Evolutionary conservation across 2,888 invertebrate species (phyloP).

Genomic region (Acronicta psi): DNA sequence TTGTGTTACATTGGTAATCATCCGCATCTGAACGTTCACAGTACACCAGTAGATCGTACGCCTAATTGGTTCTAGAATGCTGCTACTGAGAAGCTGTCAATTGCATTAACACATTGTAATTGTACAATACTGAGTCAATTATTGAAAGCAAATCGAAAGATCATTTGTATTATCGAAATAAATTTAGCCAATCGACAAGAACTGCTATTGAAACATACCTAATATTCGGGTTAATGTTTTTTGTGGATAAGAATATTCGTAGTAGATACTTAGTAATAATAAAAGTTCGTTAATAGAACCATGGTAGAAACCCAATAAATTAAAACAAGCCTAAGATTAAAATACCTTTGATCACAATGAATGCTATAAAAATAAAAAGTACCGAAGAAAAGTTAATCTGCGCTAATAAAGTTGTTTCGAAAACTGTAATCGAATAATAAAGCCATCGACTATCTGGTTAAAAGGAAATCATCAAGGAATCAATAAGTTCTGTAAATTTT

Average conservation of each 20-base stretch:
- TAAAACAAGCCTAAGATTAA: too few relatives aligned
- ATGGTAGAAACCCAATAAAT: too few relatives aligned
- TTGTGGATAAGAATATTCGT: too few relatives aligned
- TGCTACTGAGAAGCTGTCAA: conserved; percentile 26
- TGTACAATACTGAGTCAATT: not conserved
- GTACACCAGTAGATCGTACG: not conserved
- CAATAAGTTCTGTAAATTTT: conserved; percentile 12
- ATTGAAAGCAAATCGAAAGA: too few relatives aligned
- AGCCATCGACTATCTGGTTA: conserved; percentile 15
- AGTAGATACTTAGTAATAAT: not conserved
- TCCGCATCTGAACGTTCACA: not conserved
- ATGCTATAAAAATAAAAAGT: conserved; percentile 5
- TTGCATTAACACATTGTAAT: conserved; percentile 3
- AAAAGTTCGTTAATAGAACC: too few relatives aligned
- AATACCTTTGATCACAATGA: too few relatives aligned
- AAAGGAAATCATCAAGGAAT: conserved; percentile 24
- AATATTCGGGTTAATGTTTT: too few relatives aligned
- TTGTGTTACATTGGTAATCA: not conserved
- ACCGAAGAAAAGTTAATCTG: conserved; percentile 31
- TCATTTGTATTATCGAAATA: too few relatives aligned
- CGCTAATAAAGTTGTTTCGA: conserved; percentile 23
- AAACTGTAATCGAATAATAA: conserved; percentile 18
- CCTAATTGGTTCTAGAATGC: not conserved
- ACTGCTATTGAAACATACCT: too few relatives aligned
- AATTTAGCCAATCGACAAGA: too few relatives aligned